phyloP scores from a whole-genome alignment of 2,888 invertebrate species.

The Megastigmus dorsalis region DNA sequence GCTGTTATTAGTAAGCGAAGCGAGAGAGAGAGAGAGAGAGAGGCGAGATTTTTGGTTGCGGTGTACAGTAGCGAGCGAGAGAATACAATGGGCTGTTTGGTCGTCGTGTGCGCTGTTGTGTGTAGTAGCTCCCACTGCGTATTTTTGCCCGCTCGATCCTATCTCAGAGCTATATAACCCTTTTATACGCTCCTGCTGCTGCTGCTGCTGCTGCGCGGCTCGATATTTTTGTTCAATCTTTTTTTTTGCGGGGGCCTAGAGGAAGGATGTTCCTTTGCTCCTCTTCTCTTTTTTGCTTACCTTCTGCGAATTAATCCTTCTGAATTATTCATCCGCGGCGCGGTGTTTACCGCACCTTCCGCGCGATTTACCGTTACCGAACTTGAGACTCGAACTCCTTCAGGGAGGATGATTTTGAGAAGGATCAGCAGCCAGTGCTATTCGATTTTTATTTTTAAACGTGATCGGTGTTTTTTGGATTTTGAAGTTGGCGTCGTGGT shows the following conservation, averaged over 20 bases:
- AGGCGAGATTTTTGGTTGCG: neutral
- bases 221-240: neutral
- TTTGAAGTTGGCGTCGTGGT: no score
- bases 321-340: conserved; percentile 4
- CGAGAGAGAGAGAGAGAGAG: neutral
- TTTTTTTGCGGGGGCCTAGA: neutral
- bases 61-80: neutral
- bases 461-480: no score
- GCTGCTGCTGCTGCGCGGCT: neutral
- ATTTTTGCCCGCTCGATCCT: neutral
- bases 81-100: conserved; percentile 39
- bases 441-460: no score
- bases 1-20: no score
- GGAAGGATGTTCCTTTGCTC: neutral
- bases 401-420: no score
- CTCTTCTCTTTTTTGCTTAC: neutral
- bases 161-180: no score
- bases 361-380: no score
- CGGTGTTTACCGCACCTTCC: no score
- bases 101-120: neutral
- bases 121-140: neutral
- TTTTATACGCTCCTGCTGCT: neutral
- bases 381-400: no score
- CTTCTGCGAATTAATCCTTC: neutral
- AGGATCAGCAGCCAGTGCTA: no score